phyloP scores from a whole-genome alignment of 2,797 vertebrate genomes.

The Siniperca obscura region DNA sequence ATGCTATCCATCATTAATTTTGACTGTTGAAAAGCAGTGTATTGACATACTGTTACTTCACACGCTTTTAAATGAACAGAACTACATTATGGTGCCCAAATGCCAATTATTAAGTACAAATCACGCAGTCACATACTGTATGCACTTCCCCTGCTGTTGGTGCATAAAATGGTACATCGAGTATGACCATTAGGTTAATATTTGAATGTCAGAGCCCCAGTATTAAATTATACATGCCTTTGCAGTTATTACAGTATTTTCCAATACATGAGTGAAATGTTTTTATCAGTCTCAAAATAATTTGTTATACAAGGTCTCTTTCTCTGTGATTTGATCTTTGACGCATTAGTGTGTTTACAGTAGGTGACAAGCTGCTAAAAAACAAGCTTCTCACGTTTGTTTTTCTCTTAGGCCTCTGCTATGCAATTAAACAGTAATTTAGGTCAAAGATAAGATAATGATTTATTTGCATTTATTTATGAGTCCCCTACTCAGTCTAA shows the following conservation, averaged over 20 bases:
- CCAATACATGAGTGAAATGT: not conserved
- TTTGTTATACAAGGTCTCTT: conserved; percentile 1
- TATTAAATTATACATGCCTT: conserved; percentile 19
- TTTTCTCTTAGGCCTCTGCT: conserved; percentile 15
- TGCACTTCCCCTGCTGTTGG: not conserved
- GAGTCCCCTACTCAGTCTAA: conserved; percentile 41
- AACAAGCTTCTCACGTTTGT: conserved; percentile 19
- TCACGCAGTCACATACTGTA: not conserved
- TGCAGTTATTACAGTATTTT: conserved; percentile 1
- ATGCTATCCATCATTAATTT: conserved; percentile 6
- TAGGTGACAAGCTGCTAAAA: conserved; percentile 16
- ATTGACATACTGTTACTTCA: not conserved
- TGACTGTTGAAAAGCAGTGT: not conserved
- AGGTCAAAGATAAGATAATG: conserved; percentile 54
- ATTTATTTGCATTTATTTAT: conserved; percentile 57
- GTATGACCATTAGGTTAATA: conserved; percentile 10
- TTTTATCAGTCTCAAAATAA: conserved; percentile 2
- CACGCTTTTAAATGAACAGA: not conserved
- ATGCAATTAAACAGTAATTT: conserved; percentile 49
- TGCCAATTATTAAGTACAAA: not conserved
- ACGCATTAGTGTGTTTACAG: not conserved
- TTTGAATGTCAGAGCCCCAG: not conserved
- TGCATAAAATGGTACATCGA: conserved; percentile 7
- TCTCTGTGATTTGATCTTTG: not conserved
- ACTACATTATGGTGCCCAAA: not conserved